phyloP scores from a whole-genome alignment of 2,797 vertebrate species.

The Rhinichthys osculus region DNA sequence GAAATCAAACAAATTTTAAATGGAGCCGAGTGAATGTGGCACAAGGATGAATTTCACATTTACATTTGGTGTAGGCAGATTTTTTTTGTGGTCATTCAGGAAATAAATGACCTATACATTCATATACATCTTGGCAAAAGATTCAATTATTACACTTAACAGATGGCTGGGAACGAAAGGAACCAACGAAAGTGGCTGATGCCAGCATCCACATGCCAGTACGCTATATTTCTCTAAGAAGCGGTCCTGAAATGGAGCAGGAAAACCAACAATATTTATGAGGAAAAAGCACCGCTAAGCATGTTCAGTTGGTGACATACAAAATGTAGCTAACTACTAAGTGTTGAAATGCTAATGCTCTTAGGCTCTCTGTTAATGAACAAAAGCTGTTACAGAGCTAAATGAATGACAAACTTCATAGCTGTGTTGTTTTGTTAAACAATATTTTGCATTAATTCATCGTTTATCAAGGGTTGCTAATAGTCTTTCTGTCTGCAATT shows the following conservation, averaged over 20 bases:
- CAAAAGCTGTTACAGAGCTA: background rate
- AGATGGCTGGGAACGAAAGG: slow-evolving; percentile 49
- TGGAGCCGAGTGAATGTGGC: background rate
- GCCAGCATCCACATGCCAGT: slow-evolving; percentile 28
- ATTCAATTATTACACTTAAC: slow-evolving; percentile 46
- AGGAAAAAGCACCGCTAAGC: slow-evolving; percentile 7
- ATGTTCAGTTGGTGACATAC: slow-evolving; percentile 49
- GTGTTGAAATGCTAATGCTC: slow-evolving; percentile 47
- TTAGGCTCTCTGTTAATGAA: slow-evolving; percentile 43
- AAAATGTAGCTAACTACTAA: slow-evolving; percentile 46
- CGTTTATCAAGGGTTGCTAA: slow-evolving; percentile 23
- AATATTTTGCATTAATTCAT: slow-evolving; percentile 25
- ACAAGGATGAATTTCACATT: slow-evolving; percentile 41
- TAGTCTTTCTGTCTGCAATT: background rate
- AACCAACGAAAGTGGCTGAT: slow-evolving; percentile 37
- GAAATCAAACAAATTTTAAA: slow-evolving; percentile 27
- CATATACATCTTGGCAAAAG: slow-evolving; percentile 34
- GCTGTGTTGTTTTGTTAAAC: slow-evolving; percentile 25
- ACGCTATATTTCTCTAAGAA: slow-evolving; percentile 36
- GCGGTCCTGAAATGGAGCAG: slow-evolving; percentile 51
- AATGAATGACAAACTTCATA: slow-evolving; percentile 8
- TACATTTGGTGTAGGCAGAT: slow-evolving; percentile 36
- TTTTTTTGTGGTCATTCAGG: slow-evolving; percentile 54
- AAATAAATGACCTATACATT: slow-evolving; percentile 35
- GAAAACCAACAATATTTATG: slow-evolving; percentile 46